Conservation (phyloP, 92 coral and sea anemone species). For the Phenganax subtilis region DNA sequence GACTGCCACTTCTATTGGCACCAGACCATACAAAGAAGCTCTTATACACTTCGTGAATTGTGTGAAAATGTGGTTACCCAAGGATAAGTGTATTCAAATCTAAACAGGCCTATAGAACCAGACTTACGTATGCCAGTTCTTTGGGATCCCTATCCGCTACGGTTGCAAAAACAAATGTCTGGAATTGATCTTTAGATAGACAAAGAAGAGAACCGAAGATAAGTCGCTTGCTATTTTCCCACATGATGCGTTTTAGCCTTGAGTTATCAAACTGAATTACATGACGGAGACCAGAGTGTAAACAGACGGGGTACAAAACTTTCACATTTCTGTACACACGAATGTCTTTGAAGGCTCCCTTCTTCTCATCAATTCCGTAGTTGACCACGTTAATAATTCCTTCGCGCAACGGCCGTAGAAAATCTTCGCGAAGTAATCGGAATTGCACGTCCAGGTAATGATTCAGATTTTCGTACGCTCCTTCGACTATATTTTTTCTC, state of each 20-base stretch:
- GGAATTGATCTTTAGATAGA: slow-evolving; percentile 85
- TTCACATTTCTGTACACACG: slow-evolving; percentile 71
- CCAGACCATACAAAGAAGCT: no score
- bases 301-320: slow-evolving; percentile 60
- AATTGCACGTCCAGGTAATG: slow-evolving; percentile 96
- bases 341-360: slow-evolving; percentile 59
- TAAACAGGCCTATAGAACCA: neutral
- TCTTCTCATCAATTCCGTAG: slow-evolving; percentile 45
- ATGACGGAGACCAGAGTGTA: slow-evolving; percentile 53
- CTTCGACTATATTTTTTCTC: slow-evolving; percentile 69
- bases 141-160: slow-evolving; percentile 72
- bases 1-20: slow-evolving; percentile 9
- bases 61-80: no score
- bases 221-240: slow-evolving; percentile 94
- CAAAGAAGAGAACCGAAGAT: slow-evolving; percentile 87
- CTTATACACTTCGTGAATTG: no score
- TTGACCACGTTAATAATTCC: slow-evolving; percentile 54
- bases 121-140: slow-evolving; percentile 60
- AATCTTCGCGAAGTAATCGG: slow-evolving; percentile 85
- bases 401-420: slow-evolving; percentile 78
- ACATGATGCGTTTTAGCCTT: slow-evolving; percentile 53
- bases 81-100: no score
- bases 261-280: slow-evolving; percentile 64
- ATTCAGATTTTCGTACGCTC: slow-evolving; percentile 61
- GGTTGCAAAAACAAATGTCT: slow-evolving; percentile 74